phyloP scores from a whole-genome alignment of 2,113 vertebrate genomes.

The Rutilus rutilus region DNA sequence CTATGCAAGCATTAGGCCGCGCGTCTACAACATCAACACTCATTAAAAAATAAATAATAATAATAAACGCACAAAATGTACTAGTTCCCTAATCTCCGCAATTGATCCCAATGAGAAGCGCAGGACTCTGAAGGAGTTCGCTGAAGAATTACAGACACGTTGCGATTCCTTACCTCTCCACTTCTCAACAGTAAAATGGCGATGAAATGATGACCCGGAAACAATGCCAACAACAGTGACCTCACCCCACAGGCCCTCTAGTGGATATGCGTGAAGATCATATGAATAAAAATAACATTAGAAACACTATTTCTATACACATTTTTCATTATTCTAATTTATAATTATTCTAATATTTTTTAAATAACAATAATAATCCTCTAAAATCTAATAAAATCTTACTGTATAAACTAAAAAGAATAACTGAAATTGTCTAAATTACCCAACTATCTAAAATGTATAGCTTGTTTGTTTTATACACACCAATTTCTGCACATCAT shows the following conservation, averaged over 20 bases:
- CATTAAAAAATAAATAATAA: background rate
- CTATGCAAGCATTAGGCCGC: constrained; percentile 2
- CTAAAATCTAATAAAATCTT: background rate
- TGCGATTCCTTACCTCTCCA: constrained; percentile 21
- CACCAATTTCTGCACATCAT: background rate
- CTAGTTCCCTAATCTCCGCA: background rate
- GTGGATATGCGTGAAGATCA: background rate
- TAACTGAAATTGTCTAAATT: background rate
- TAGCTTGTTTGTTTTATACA: background rate
- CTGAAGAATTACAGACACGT: background rate
- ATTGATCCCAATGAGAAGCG: background rate
- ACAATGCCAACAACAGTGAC: background rate
- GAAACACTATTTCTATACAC: background rate
- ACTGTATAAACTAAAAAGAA: background rate
- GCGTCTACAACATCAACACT: background rate
- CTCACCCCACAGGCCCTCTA: constrained; percentile 11
- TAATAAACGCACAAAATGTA: background rate
- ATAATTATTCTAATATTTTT: background rate
- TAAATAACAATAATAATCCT: background rate
- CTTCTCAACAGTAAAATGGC: constrained; percentile 31
- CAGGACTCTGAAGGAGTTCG: background rate
- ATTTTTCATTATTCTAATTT: background rate
- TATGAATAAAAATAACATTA: background rate
- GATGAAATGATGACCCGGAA: constrained; percentile 38
- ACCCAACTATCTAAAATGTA: background rate